Evolutionary conservation across 2,113 vertebrate genomes (phyloP).

Genomic region (Campylomormyrus tamandua): DNA sequence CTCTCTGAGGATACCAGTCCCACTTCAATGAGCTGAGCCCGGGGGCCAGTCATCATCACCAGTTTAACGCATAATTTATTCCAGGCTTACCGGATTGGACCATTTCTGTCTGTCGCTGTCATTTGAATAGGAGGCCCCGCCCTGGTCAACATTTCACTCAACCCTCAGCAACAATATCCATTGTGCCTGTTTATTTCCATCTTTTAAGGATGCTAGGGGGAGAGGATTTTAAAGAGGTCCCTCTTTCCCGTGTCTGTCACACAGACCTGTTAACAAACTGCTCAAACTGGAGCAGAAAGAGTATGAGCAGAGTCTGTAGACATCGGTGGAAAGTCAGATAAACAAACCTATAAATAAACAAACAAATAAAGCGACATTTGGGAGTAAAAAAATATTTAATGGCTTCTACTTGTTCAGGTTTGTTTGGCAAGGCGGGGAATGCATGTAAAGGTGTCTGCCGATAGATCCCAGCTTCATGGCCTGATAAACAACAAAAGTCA

Average conservation of each 20-base stretch:
- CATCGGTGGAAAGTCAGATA: neutral
- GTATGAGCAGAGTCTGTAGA: neutral
- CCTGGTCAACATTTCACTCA: neutral
- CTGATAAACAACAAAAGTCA: constrained; percentile 73
- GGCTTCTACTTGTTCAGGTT: neutral
- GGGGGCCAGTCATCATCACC: neutral
- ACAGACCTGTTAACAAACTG: neutral
- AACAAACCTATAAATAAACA: neutral
- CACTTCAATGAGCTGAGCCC: neutral
- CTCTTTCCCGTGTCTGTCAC: neutral
- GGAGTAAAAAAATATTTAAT: neutral
- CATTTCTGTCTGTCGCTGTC: neutral
- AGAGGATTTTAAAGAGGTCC: neutral
- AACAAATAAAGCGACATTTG: neutral
- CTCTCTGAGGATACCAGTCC: neutral
- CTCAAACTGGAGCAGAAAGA: neutral
- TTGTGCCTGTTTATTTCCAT: neutral
- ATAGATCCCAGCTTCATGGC: constrained; percentile 55
- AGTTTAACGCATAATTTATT: neutral
- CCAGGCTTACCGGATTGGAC: neutral
- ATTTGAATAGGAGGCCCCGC: neutral
- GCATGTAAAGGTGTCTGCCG: neutral
- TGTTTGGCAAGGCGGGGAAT: neutral
- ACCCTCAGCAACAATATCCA: neutral
- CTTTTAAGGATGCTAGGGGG: neutral